Evolutionary conservation across 2,797 vertebrate genomes (phyloP).

Genomic region (Sebastes alutus): DNA sequence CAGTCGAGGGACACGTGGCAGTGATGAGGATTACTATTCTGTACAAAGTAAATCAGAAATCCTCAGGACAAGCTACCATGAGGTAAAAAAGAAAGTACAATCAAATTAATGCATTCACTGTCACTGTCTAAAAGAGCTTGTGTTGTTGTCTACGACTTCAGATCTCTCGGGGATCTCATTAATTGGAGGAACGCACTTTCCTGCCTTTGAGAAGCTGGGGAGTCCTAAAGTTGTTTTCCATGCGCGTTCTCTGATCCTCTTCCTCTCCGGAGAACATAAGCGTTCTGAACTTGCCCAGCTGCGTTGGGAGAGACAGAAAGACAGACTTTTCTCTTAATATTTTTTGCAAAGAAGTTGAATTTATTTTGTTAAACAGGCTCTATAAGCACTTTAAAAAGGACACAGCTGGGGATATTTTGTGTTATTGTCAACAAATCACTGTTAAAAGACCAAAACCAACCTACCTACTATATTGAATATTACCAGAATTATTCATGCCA

Average conservation of each 20-base stretch:
- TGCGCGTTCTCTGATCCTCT: conserved; percentile 86
- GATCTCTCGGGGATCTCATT: conserved; percentile 32
- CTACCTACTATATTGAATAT: too few species aligned
- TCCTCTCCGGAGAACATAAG: conserved; percentile 88
- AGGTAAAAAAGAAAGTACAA: conserved; percentile 21
- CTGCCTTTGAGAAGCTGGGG: conserved; percentile 94
- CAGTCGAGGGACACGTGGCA: conserved; percentile 23
- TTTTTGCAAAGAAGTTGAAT: neutral
- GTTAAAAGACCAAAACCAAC: neutral
- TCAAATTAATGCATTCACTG: conserved; percentile 34
- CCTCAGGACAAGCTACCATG: conserved; percentile 12
- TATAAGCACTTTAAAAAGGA: neutral
- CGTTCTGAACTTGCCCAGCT: conserved; percentile 94
- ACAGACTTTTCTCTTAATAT: neutral
- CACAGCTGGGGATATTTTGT: neutral
- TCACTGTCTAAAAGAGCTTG: conserved; percentile 9
- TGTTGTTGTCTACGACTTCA: neutral
- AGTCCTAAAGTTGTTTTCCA: conserved; percentile 97
- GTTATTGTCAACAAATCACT: neutral
- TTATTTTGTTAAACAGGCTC: neutral
- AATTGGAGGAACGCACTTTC: conserved; percentile 90
- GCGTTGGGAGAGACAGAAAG: conserved; percentile 9
- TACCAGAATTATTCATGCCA: neutral
- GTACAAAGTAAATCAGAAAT: conserved; percentile 22
- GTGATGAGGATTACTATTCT: conserved; percentile 7